Evolutionary conservation across 2,888 invertebrate genomes (phyloP), one percentile per base, ranked within the genome.

Genomic region (Scaeva pyrastri): DNA sequence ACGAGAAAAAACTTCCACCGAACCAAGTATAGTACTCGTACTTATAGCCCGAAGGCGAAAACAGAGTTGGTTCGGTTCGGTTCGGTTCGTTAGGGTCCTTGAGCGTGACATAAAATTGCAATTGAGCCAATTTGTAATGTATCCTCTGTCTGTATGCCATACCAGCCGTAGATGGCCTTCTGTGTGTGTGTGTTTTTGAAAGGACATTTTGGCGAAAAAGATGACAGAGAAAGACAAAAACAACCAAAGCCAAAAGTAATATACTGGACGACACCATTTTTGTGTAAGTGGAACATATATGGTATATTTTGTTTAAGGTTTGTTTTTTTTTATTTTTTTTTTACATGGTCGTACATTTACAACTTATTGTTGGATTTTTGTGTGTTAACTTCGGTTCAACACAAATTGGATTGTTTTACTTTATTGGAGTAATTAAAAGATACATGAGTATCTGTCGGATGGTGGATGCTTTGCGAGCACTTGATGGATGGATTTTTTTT

Each of bases 71-170:
- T 31, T 39, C 23, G 48, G 68, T 68, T 39, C 23, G 48, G 68
- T 68, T 76, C 45, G 85, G 73, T 79, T 74, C 74, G 87, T 78
- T 76, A 82, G 68, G 77, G 72, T 85, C 88, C 82, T 88, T 89
- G 89, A 88, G 89, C 90, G 89, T 90, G 90, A 90, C 90, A 91
- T 91, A 91, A 92, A 91, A 90, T 90, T 91, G 91, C 91, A 92
- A 92, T 92, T 92, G 92, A 92, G 91, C 91, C 92, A 92, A 92
- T 92, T 92, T 92, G 90, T 91, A 90, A 91, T 64, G 77, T 77
- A 86, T 82, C 77, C 50, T 52, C 21, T 71, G 39, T 52, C 64
- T 75, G 45, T 74, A 2, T 7, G 7, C n/a, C 2, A 31, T 31
- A 31, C 8, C 8, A 31, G 2, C 31, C 8, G 8, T 31, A 31